Evolutionary conservation across 2,888 invertebrate genomes (phyloP).

Genomic region (Lasiommata megera): DNA sequence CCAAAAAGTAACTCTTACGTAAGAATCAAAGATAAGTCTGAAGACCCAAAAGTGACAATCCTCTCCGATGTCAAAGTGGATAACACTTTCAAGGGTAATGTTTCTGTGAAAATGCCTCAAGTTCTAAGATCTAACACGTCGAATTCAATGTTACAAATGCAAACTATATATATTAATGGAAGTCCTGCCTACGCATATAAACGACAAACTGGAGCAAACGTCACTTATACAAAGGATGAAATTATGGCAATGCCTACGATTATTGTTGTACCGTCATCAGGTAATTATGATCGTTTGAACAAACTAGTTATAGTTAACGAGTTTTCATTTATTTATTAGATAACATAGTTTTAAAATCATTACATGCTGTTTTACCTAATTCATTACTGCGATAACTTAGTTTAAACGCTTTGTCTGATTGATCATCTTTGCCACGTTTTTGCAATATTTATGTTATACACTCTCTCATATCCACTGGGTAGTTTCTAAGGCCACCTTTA

Average conservation of each 20-base stretch:
- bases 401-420: no score
- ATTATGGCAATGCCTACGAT: constrained; percentile 81
- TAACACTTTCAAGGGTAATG: constrained; percentile 38
- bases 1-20: background rate
- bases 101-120: constrained; percentile 39
- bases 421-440: no score
- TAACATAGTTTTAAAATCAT: no score
- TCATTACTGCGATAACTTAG: no score
- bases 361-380: no score
- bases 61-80: constrained; percentile 68
- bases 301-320: constrained; percentile 2
- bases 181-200: constrained; percentile 58
- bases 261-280: constrained; percentile 63
- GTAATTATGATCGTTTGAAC: constrained; percentile 43
- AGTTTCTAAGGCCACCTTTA: no score
- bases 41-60: constrained; percentile 62
- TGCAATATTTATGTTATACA: no score
- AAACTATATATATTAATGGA: constrained; percentile 65
- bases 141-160: constrained; percentile 58
- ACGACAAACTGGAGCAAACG: constrained; percentile 32
- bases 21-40: constrained; percentile 37
- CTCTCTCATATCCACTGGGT: no score
- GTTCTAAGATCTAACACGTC: constrained; percentile 51
- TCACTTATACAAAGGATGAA: constrained; percentile 60
- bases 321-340: no score